Base-by-base conservation (phyloP, 1,140 invertebrate genomes). In the Bactericera cockerelli region DNA sequence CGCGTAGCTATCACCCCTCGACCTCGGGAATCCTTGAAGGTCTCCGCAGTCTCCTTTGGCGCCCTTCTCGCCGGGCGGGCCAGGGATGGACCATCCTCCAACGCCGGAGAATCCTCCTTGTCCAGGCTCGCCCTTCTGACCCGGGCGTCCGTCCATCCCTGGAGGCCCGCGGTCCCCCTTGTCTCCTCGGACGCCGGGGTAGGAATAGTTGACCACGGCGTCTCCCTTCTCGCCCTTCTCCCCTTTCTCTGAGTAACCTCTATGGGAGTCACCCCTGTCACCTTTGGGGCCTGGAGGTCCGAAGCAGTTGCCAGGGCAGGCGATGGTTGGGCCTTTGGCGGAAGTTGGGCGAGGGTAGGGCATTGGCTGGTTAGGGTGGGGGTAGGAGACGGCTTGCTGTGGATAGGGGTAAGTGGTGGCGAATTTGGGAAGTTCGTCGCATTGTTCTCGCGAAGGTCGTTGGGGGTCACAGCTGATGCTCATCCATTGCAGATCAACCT, bases 21-120 rank as follows among this genome's bases (percentile, higher is more conserved):
- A 79, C 22, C 86, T 86, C 39, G 81, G 74, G 68, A 86, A 84
- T 1, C 84, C 84, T 71, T 86, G 86, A 1, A 74, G 72, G 62
- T 78, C 73, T 10, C 85, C 85, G 63, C 81, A 73, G 57, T 85
- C 82, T 2, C 85, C 85, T 26, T 71, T 67, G 64, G 77, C 77
- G 21, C 85, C 85, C 24, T 77, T 71, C 38, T 69, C 69, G 1
- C 84, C 84, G 36, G 70, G 62, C 36, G 73, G 68, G 19, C 83
- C 83, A 16, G 72, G 63, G 64, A 74, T 72, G 2, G 26, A 24
- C 19, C 55, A 36, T 4, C 59, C 59, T 25, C 49, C 28, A 13
- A 60, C 56, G 10, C 62, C 84, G 13, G 81, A 77, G n/a, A n/a
- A n/a, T n/a, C n/a, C n/a, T 24, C 75, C 69, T 61, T 79, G 72